A percentile compares a stretch with the other conserved stretches of the same genome.
Conservation (phyloP, 92 coral and sea anemone species). For the Epizoanthus rinbou region DNA sequence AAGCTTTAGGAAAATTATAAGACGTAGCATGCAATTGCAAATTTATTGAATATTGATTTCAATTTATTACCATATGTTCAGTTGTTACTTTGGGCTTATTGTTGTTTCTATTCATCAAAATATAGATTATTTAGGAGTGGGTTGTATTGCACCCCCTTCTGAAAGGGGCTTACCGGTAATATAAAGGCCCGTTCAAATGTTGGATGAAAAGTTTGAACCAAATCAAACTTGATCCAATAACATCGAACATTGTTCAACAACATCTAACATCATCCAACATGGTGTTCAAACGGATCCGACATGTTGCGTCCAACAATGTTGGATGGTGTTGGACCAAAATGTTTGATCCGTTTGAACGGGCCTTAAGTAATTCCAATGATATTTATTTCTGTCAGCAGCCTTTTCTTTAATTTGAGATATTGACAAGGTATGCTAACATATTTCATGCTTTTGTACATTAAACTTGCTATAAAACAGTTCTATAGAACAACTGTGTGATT, state of each 20-base stretch:
- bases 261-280: too few relatives aligned
- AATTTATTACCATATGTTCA: background rate
- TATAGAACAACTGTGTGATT: background rate
- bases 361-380: too few relatives aligned
- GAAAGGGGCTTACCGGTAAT: background rate
- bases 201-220: too few relatives aligned
- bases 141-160: background rate
- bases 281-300: too few relatives aligned
- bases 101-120: constrained; percentile 2
- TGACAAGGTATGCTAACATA: background rate
- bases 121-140: background rate
- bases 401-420: background rate
- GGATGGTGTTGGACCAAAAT: too few relatives aligned
- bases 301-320: too few relatives aligned
- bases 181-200: too few relatives aligned
- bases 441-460: background rate
- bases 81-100: background rate
- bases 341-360: too few relatives aligned
- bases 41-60: constrained; percentile 1
- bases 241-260: too few relatives aligned
- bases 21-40: background rate
- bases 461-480: background rate
- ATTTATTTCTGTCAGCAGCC: background rate
- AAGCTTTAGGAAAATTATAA: background rate
- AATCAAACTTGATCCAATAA: too few relatives aligned